These are phyloP conservation scores for Chloroclystis v-ata DNA, from an alignment of 2,888 invertebrate genomes.

Conservation along the genomic window DNA sequence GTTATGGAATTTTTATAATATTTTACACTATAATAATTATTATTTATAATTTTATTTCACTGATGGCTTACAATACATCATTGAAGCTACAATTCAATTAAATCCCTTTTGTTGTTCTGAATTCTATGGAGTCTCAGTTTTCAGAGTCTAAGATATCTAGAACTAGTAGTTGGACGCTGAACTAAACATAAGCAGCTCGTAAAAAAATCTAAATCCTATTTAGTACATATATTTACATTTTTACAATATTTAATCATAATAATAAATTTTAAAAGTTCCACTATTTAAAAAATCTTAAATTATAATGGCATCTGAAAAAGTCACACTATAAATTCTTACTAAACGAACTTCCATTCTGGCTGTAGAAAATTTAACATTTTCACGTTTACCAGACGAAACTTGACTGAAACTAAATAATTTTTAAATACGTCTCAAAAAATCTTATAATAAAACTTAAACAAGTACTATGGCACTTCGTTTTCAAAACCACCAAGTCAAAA, in stretches of 20 bases:
- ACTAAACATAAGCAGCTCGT: conserved; percentile 41
- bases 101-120: too few species aligned
- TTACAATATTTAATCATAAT: conserved; percentile 22
- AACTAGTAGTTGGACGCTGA: too few species aligned
- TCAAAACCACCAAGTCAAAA: conserved; percentile 15
- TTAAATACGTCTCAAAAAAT: neutral
- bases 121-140: too few species aligned
- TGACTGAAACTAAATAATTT: neutral
- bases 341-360: too few species aligned
- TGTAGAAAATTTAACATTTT: too few species aligned
- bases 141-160: neutral
- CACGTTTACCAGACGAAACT: neutral
- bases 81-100: too few species aligned
- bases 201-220: conserved; percentile 57
- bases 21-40: too few species aligned
- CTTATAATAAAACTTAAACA: conserved; percentile 37
- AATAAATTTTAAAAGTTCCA: neutral
- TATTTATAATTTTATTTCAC: too few species aligned
- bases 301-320: conserved; percentile 3
- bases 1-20: too few species aligned
- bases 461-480: conserved; percentile 51
- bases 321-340: too few species aligned
- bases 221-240: conserved; percentile 62
- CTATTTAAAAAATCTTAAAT: neutral
- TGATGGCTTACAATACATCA: too few species aligned